Evolutionary conservation across 2,113 vertebrate genomes (phyloP).

Genomic region (Brachypodius melanocephalos): DNA sequence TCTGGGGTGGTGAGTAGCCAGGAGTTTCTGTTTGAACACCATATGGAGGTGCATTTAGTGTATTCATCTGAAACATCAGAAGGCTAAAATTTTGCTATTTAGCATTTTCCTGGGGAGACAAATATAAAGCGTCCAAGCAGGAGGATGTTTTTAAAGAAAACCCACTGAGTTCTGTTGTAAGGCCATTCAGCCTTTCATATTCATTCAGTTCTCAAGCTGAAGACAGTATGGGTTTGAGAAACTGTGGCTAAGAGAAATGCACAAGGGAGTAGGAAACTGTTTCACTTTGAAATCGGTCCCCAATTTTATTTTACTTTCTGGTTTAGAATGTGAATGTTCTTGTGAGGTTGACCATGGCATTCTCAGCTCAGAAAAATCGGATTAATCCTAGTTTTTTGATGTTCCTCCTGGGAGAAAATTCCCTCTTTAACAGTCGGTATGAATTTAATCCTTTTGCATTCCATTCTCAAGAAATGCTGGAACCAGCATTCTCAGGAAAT

Average conservation of each 20-base stretch:
- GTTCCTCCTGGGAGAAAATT: constrained; percentile 5
- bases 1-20: background rate
- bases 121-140: background rate
- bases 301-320: background rate
- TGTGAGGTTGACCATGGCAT: background rate
- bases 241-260: background rate
- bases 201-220: background rate
- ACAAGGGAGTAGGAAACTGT: background rate
- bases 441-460: background rate
- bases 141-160: background rate
- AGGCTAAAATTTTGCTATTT: background rate
- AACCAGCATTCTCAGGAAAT: background rate
- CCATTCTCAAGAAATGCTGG: constrained; percentile 12
- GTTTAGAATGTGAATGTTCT: background rate
- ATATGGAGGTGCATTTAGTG: background rate
- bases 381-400: constrained; percentile 30
- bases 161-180: background rate
- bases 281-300: background rate
- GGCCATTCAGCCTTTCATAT: background rate
- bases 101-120: background rate
- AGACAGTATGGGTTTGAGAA: background rate
- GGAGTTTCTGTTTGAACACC: background rate
- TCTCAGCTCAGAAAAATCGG: constrained; percentile 10
- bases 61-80: background rate
- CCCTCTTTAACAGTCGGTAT: background rate